Conservation (phyloP, 2,113 vertebrate species). For the Centropus unirufus region DNA sequence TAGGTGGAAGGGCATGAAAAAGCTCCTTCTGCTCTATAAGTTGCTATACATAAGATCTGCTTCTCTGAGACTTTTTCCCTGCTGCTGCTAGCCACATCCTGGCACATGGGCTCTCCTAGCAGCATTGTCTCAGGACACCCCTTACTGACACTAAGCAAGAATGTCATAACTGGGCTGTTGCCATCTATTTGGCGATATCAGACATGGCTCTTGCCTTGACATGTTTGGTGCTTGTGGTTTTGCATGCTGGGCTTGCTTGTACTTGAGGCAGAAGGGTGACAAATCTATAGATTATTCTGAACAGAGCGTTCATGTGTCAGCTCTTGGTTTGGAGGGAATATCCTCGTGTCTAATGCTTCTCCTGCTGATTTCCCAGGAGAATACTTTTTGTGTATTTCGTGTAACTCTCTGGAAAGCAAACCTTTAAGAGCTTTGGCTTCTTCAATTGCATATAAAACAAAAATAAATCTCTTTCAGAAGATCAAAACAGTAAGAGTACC, state of each 20-base stretch:
- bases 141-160: background rate
- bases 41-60: background rate
- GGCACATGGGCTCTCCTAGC: background rate
- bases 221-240: background rate
- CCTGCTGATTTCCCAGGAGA: background rate
- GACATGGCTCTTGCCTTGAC: background rate
- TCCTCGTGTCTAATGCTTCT: background rate
- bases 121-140: background rate
- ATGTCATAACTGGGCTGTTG: background rate
- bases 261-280: background rate
- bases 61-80: background rate
- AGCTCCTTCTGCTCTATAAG: background rate
- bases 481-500: background rate
- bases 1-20: background rate
- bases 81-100: background rate
- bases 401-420: background rate
- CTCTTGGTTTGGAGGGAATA: background rate
- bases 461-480: background rate
- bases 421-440: background rate
- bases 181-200: background rate
- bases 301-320: accelerated
- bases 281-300: background rate
- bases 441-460: background rate
- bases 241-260: background rate
- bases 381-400: background rate